These are phyloP conservation scores for Calyptommatus sinebrachiatus DNA, from an alignment of 2,113 vertebrate genomes.

Conservation along the genomic window DNA sequence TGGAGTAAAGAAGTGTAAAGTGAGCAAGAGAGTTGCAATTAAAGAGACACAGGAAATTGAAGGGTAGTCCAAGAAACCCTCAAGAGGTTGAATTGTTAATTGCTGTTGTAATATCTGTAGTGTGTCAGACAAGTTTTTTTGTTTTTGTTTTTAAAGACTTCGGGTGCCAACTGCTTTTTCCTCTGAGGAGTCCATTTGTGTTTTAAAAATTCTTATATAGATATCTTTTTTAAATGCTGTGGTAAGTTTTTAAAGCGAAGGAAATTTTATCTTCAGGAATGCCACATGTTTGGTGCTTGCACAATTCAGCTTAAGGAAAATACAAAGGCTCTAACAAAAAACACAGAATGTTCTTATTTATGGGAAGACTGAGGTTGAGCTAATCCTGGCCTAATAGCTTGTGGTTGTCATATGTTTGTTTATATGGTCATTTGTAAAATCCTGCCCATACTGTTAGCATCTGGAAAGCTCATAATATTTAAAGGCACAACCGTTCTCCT, in stretches of 20 bases:
- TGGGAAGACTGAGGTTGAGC: constrained; percentile 38
- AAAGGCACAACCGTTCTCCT: constrained; percentile 16
- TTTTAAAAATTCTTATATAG: constrained; percentile 21
- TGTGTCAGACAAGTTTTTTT: too few relatives aligned
- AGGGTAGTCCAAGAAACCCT: too few relatives aligned
- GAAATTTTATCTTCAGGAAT: constrained; percentile 1
- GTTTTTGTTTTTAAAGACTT: not conserved
- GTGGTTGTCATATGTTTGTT: constrained; percentile 36
- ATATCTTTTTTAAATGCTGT: constrained; percentile 11
- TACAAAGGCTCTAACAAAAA: constrained; percentile 26
- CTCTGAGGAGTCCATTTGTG: not conserved
- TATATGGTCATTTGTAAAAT: constrained; percentile 36
- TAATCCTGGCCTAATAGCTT: constrained; percentile 39
- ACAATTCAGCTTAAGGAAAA: constrained; percentile 32
- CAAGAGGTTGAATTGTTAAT: too few relatives aligned
- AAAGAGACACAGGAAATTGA: too few relatives aligned
- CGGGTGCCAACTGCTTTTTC: constrained; percentile 28
- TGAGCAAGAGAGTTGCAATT: too few relatives aligned
- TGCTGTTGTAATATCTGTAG: too few relatives aligned
- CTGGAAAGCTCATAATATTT: constrained; percentile 39
- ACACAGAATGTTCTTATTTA: constrained; percentile 42
- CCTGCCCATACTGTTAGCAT: constrained; percentile 26
- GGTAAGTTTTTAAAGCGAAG: not conserved
- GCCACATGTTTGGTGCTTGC: constrained; percentile 3
- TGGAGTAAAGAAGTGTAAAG: too few relatives aligned